Conservation (phyloP, 30 jellyfish, hydroid and myxozoan genomes). For the Aurelia aurita complex sp. Pacific region DNA sequence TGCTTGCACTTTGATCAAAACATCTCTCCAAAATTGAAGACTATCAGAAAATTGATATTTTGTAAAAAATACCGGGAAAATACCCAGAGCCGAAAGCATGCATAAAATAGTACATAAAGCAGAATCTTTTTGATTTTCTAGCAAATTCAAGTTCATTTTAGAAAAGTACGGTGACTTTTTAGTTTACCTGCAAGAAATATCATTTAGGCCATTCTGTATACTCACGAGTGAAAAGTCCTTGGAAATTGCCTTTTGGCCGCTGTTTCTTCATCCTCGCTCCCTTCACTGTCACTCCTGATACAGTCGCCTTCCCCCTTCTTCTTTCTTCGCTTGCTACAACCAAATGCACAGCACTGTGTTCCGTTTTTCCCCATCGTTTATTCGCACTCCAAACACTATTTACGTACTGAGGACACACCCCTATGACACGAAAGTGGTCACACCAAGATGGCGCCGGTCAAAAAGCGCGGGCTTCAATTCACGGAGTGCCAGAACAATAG, state of each 20-base stretch:
- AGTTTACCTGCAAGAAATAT: no score
- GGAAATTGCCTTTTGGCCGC: conserved; percentile 18
- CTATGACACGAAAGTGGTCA: not conserved
- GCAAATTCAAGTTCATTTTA: not conserved
- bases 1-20: no score
- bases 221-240: conserved; percentile 37
- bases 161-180: no score
- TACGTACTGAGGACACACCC: not conserved
- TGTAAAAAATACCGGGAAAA: no score
- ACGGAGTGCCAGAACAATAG: not conserved
- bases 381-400: not conserved
- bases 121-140: no score
- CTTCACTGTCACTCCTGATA: conserved; percentile 31
- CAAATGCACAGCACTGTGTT: conserved; percentile 18
- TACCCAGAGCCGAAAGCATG: no score
- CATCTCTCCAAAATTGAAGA: no score
- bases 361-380: not conserved
- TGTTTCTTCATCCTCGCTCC: conserved; percentile 24
- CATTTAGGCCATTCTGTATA: not conserved
- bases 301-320: not conserved
- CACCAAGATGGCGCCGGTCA: conserved; percentile 6
- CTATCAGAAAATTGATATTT: no score
- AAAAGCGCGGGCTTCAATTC: conserved; percentile 12
- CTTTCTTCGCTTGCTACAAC: conserved; percentile 13
- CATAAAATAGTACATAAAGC: no score